These are phyloP conservation scores for Synanthedon vespiformis DNA, from an alignment of 2,888 invertebrate genomes.

Conservation along the genomic window DNA sequence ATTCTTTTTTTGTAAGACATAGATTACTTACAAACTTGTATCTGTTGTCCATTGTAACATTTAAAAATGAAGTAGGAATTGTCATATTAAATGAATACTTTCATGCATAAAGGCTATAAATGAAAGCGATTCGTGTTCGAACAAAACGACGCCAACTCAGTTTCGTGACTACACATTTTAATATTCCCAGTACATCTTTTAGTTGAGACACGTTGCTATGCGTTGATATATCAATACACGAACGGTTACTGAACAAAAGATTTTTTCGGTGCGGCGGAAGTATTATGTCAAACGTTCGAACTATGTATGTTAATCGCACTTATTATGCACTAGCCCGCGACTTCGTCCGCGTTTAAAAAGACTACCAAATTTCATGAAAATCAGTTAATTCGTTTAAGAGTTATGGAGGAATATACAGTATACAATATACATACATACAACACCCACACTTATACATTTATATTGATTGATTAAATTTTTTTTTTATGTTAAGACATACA, in stretches of 20 bases:
- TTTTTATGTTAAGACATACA: too few species aligned
- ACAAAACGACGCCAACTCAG: neutral
- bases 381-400: too few species aligned
- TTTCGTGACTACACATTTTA: constrained; percentile 58
- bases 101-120: neutral
- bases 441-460: too few species aligned
- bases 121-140: neutral
- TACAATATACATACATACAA: too few species aligned
- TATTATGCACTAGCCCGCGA: too few species aligned
- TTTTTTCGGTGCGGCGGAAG: neutral
- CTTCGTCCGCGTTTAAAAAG: too few species aligned
- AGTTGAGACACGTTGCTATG: constrained; percentile 40
- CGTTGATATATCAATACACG: constrained; percentile 49
- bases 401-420: too few species aligned
- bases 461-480: too few species aligned
- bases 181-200: constrained; percentile 31
- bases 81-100: neutral
- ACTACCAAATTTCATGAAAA: too few species aligned
- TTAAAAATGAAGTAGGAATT: neutral
- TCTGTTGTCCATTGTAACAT: neutral
- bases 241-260: neutral
- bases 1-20: too few species aligned
- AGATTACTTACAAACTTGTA: too few species aligned
- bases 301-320: too few species aligned
- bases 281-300: neutral